A percentile compares a stretch with the other conserved stretches of the same genome.
These are phyloP conservation scores for Neomonachus schauinslandi DNA, from an alignment of 2,113 vertebrate genomes.

Conservation along the genomic window DNA sequence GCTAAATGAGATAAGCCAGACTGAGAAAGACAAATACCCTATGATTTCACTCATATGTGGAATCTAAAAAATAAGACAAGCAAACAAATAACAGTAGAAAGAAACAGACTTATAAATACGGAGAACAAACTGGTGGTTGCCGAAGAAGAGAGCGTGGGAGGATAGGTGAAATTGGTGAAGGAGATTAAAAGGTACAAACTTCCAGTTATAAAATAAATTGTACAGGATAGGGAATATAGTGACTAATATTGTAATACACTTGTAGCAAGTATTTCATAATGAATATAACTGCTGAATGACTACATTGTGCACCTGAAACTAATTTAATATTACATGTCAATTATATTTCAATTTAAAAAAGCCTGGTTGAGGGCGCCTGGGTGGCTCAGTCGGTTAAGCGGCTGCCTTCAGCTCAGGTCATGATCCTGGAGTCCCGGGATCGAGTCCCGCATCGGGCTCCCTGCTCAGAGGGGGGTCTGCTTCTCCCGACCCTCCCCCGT, in stretches of 20 bases:
- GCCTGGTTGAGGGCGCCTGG: neutral
- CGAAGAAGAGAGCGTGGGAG: neutral
- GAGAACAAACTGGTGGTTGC: neutral
- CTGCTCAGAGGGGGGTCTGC: too few relatives aligned
- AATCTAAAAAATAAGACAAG: neutral
- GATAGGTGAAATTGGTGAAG: neutral
- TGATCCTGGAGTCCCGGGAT: too few relatives aligned
- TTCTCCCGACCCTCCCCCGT: too few relatives aligned
- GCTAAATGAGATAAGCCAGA: neutral
- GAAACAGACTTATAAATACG: neutral
- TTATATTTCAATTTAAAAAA: neutral
- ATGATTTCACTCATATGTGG: neutral
- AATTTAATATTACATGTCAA: neutral
- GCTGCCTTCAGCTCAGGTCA: too few relatives aligned
- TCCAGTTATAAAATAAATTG: neutral
- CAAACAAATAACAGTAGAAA: neutral
- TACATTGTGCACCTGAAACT: neutral
- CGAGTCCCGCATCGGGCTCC: too few relatives aligned
- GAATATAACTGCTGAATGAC: neutral
- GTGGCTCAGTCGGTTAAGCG: too few relatives aligned
- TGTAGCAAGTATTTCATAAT: neutral
- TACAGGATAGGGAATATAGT: neutral
- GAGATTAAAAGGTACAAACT: neutral
- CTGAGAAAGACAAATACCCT: neutral
- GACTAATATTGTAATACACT: neutral